phyloP scores from a whole-genome alignment of 2,888 invertebrate species.

The Orgyia antiqua region DNA sequence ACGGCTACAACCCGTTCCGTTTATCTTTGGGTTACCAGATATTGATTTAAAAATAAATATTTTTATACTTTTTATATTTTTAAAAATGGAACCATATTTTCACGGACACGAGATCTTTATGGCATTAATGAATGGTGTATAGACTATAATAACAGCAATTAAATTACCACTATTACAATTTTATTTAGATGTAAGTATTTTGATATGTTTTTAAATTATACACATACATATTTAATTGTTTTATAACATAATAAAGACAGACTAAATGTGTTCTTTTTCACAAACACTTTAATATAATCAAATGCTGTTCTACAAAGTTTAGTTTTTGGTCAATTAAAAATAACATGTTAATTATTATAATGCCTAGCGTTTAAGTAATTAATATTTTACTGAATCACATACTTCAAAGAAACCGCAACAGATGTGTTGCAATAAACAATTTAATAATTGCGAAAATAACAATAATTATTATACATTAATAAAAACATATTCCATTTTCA shows the following conservation, averaged over 20 bases:
- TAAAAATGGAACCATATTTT: no score
- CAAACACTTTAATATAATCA: not conserved
- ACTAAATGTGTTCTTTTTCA: no score
- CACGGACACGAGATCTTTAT: not conserved
- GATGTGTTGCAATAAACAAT: constrained; percentile 12
- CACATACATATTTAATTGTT: no score
- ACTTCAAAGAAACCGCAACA: constrained; percentile 21
- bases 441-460: not conserved
- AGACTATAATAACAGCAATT: no score
- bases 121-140: no score
- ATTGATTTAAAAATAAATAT: constrained; percentile 7
- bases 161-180: no score
- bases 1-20: constrained; percentile 33
- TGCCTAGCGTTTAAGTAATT: constrained; percentile 6
- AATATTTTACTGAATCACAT: constrained; percentile 6
- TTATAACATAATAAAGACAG: no score
- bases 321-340: not conserved
- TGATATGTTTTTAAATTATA: no score
- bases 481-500: no score
- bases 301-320: not conserved
- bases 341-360: constrained; percentile 7
- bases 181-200: no score
- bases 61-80: not conserved
- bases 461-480: not conserved
- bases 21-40: constrained; percentile 25